These are phyloP conservation scores for Cylindroiulus punctatus DNA, from an alignment of 2,888 invertebrate species.

Conservation along the genomic window DNA sequence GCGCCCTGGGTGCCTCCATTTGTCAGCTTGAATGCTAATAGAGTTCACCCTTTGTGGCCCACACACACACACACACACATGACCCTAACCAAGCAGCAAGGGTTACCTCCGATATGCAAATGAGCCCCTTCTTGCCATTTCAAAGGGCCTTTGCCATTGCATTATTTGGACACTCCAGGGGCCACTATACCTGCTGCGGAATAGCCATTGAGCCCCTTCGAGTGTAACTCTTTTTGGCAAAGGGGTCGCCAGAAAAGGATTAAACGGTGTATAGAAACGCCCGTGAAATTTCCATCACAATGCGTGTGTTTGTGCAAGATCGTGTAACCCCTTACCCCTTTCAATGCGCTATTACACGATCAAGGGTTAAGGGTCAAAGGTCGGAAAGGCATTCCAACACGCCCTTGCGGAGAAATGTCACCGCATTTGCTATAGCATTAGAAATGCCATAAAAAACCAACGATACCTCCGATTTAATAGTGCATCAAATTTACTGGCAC, in stretches of 20 bases:
- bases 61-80: neutral
- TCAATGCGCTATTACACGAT: constrained; percentile 48
- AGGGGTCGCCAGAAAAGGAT: constrained; percentile 30
- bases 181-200: constrained; percentile 7
- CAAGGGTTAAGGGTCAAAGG: constrained; percentile 24
- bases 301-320: constrained; percentile 39
- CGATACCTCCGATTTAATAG: too few species aligned
- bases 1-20: constrained; percentile 1
- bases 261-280: constrained; percentile 50
- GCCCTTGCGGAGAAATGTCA: neutral
- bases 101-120: constrained; percentile 40
- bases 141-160: neutral
- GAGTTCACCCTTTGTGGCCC: constrained; percentile 52
- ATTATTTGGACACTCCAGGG: constrained; percentile 3
- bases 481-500: too few species aligned
- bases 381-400: neutral
- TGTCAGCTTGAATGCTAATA: constrained; percentile 52
- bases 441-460: too few species aligned
- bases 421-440: neutral
- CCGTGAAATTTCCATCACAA: constrained; percentile 54
- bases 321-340: constrained; percentile 35
- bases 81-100: constrained; percentile 40
- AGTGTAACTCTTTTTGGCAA: constrained; percentile 47
- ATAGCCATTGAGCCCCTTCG: constrained; percentile 15
- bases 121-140: neutral